phyloP scores from a whole-genome alignment of 2,113 vertebrate species.

The Ageneiosus marmoratus region DNA sequence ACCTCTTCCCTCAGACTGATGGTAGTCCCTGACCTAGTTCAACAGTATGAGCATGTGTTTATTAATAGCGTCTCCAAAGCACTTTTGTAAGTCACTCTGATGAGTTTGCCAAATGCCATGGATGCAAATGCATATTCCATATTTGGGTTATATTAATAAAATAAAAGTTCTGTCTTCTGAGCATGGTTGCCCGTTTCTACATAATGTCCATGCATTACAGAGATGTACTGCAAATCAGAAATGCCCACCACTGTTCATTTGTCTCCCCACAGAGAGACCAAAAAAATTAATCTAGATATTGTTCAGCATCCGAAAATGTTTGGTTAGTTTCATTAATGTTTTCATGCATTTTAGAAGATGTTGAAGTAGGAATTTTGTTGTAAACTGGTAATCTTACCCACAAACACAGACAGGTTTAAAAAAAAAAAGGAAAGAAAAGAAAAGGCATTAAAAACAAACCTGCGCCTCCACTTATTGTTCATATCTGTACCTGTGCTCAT shows the following conservation, averaged over 20 bases:
- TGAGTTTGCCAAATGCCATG: background rate
- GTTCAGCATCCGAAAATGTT: too few species aligned
- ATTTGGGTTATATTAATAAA: background rate
- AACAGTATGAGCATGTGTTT: background rate
- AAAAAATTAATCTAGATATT: too few species aligned
- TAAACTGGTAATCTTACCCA: too few species aligned
- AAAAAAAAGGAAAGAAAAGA: too few species aligned
- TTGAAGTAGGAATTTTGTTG: too few species aligned
- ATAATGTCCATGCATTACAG: background rate
- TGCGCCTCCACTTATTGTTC: background rate
- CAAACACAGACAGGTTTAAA: too few species aligned
- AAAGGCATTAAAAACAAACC: too few species aligned
- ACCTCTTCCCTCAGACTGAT: background rate
- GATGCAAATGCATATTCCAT: background rate
- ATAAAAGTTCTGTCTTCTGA: background rate
- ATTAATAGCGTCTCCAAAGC: background rate
- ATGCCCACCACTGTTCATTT: background rate
- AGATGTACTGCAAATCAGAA: background rate
- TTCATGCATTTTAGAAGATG: too few species aligned
- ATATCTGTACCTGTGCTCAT: background rate
- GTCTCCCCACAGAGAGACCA: too few species aligned
- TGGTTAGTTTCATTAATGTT: too few species aligned
- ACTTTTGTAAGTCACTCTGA: background rate
- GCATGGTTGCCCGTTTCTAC: background rate
- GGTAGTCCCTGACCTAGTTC: background rate